Evolutionary conservation across 2,888 invertebrate species (phyloP), one percentile per base, ranked within the genome.

Genomic region (Microctonus hyperodae): DNA sequence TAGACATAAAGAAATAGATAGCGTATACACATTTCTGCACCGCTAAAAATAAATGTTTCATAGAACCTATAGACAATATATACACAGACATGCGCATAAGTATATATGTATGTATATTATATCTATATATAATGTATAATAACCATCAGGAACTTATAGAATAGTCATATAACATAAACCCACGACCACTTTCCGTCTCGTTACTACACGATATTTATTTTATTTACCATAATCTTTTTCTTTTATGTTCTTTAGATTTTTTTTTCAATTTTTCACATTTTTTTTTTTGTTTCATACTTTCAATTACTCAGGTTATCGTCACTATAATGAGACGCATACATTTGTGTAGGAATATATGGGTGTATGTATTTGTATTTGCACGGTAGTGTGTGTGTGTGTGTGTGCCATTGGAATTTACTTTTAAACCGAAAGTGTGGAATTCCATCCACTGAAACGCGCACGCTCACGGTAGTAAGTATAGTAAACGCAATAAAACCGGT

Each of bases 391-490:
- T 48, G 25, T 16, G 33, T 51, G n/a, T 48, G 25, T 16, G 23
- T 51, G n/a, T 53, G 37, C 55, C n/a, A 28, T 40, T 44, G 69
- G 70, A 72, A 72, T 70, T 72, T 67, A 70, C 70, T 72, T 72
- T 70, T 72, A 60, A 65, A 68, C 69, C 66, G 69, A 68, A 70
- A 69, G 70, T 64, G 40, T 44, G 64, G 60, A 70, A 71, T 71
- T 70, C 70, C 71, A 56, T 55, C 65, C 69, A 65, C 44, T 53
- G 68, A 71, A 72, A 69, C 63, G 69, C 16, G 16, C 6, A 16
- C 44, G 44, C 44, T 16, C 59, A 69, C 62, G 10, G 20, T 44
- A 44, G 37, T 37, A 20, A n/a, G 16, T 44, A 44, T 16, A 44
- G 44, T 16, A 44, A 44, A 44, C 60, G 59, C 64, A 37, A 64